Evolutionary conservation across 2,888 invertebrate genomes (phyloP).

Genomic region (Polietes domitor): DNA sequence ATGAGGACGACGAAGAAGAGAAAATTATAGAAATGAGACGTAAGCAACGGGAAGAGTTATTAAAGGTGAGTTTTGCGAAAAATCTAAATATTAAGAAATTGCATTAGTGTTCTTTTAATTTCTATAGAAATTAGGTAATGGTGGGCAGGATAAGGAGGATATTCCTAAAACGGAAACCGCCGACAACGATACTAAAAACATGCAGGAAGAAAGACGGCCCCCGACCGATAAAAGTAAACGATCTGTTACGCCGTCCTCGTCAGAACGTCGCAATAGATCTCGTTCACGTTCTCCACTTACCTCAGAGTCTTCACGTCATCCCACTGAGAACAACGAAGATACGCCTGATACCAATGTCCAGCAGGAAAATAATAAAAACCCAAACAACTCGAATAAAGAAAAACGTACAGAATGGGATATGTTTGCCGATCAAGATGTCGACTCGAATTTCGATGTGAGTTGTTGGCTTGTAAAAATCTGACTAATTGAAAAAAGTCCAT

Average conservation of each 20-base stretch:
- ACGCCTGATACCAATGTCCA: slow-evolving; percentile 37
- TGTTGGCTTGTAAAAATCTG: slow-evolving; percentile 71
- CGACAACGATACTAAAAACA: not conserved
- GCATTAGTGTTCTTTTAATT: not conserved
- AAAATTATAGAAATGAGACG: slow-evolving; percentile 94
- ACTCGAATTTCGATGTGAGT: slow-evolving; percentile 87
- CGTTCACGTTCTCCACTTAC: slow-evolving; percentile 55
- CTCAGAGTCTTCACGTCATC: slow-evolving; percentile 47
- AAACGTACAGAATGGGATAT: slow-evolving; percentile 91
- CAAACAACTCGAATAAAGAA: slow-evolving; percentile 70
- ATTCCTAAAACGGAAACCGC: not conserved
- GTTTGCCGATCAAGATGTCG: slow-evolving; percentile 95
- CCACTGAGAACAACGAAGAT: slow-evolving; percentile 5
- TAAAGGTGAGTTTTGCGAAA: slow-evolving; percentile 86
- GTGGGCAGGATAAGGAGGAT: slow-evolving; percentile 34
- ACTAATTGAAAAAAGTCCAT: not conserved
- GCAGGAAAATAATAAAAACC: slow-evolving; percentile 64
- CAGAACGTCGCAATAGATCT: slow-evolving; percentile 42
- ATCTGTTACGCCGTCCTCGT: not conserved
- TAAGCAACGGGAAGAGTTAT: slow-evolving; percentile 92
- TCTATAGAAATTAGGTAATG: slow-evolving; percentile 57
- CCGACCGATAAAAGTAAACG: slow-evolving; percentile 12
- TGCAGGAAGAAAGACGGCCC: slow-evolving; percentile 26
- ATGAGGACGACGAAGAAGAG: slow-evolving; percentile 95
- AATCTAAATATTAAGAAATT: not conserved